Evolutionary conservation across 2,797 vertebrate species (phyloP), one percentile per base, ranked within the genome.

Genomic region (Glyptemys insculpta): DNA sequence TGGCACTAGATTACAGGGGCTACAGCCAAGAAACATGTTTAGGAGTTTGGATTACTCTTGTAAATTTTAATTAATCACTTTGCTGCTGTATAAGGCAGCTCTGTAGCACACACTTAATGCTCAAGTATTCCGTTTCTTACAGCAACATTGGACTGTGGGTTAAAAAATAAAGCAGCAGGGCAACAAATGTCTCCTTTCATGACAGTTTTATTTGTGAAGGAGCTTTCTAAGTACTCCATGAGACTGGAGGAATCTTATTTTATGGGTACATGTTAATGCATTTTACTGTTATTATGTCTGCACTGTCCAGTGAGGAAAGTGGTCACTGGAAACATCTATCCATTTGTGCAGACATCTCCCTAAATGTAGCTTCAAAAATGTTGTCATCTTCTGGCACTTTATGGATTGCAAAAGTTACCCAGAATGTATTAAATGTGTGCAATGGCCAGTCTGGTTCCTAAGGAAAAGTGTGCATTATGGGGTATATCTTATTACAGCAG

Each of bases 391-490:
- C 87, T 50, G 92, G 87, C 87, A 18, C 68, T 47, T 78, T n/a
- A 9, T 49, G 5, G 16, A 1, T 3, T n/a, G 76, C 88, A 94
- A 5, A 34, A 68, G 47, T 52, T 31, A 68, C 86, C 85, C 52
- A 0, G 21, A 27, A 8, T 47, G 72, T 29, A 29, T 85, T 68
- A 68, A 81, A 74, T 34, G 15, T 7, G 76, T 74, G 81, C 37
- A 57, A 41, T 18, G 50, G 31, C 52, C 4, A 50, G 44, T 15
- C 83, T 52, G 41, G 56, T 85, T 92, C 56, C 88, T 65, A 2
- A 12, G 0, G 1, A 44, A 83, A 7, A 54, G 41, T 2, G 1
- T 1, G 34, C 5, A 41, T 2, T 10, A 0, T 0, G 57, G 15
- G 74, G 31, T 2, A 8, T 76, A 85, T 91, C 86, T 2, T 92